A percentile compares a stretch with the other conserved stretches of the same genome.
These are phyloP conservation scores for Kryphioiulus occultus DNA, from an alignment of 2,888 invertebrate genomes.

Conservation along the genomic window DNA sequence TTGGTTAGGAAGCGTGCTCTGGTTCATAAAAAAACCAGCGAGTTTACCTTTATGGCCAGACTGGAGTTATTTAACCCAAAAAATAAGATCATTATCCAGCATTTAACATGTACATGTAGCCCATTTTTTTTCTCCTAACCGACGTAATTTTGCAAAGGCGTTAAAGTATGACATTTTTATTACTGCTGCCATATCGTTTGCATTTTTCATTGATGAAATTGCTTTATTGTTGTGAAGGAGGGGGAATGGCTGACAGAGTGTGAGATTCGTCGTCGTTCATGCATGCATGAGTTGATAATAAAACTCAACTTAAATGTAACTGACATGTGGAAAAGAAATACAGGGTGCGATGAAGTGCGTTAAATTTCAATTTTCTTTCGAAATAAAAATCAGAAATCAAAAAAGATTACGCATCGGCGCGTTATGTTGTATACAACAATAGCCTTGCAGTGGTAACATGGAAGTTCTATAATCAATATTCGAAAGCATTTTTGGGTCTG, in stretches of 20 bases:
- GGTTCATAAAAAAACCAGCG: background rate
- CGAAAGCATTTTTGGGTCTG: too few relatives aligned
- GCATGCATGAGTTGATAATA: slow-evolving; percentile 33
- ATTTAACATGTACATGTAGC: background rate
- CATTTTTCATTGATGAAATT: slow-evolving; percentile 35
- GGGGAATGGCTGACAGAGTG: background rate
- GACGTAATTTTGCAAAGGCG: background rate
- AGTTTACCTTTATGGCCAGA: background rate
- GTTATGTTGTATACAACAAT: background rate
- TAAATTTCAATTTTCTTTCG: slow-evolving; percentile 17
- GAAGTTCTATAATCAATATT: too few relatives aligned
- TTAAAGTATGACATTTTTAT: slow-evolving; percentile 35
- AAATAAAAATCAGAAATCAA: slow-evolving; percentile 21
- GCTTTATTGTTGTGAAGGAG: background rate
- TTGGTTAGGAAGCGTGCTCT: background rate
- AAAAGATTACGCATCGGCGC: background rate
- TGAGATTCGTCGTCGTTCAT: slow-evolving; percentile 19
- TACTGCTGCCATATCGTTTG: background rate
- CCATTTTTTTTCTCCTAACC: background rate
- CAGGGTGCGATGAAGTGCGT: slow-evolving; percentile 35
- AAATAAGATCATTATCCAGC: slow-evolving; percentile 28
- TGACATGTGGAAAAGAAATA: slow-evolving; percentile 35
- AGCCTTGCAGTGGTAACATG: too few relatives aligned
- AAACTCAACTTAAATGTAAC: background rate
- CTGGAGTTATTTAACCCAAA: slow-evolving; percentile 24